Evolutionary conservation across 1,140 invertebrate species (phyloP).

Genomic region (Eriosoma lanigerum): DNA sequence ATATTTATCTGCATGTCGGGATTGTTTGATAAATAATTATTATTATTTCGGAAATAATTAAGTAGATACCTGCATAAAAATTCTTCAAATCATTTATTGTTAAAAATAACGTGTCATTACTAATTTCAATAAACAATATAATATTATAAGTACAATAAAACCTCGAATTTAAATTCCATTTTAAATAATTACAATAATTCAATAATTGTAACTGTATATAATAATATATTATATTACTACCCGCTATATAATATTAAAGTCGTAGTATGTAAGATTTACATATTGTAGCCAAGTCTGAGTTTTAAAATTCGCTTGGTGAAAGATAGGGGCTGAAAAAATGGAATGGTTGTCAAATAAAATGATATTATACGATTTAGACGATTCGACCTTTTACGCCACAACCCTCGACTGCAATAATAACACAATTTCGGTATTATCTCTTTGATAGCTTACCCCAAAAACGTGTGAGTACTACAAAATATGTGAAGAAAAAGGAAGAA

Average conservation of each 20-base stretch:
- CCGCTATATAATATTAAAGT: not conserved
- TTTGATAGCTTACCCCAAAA: not conserved
- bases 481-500: not conserved
- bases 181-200: not conserved
- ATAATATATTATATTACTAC: too few relatives aligned
- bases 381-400: slow-evolving; percentile 7
- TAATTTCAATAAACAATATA: not conserved
- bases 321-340: not conserved
- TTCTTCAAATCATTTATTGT: too few relatives aligned
- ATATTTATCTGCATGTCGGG: too few relatives aligned
- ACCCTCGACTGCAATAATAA: slow-evolving; percentile 11
- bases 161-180: not conserved
- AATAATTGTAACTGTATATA: not conserved
- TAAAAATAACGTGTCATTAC: too few relatives aligned
- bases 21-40: too few relatives aligned
- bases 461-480: slow-evolving; percentile 21
- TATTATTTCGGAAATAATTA: too few relatives aligned
- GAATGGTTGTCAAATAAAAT: slow-evolving; percentile 1
- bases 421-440: not conserved
- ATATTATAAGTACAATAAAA: not conserved
- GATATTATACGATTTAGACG: not conserved
- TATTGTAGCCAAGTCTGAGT: too few relatives aligned
- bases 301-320: not conserved
- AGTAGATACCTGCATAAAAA: too few relatives aligned
- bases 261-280: too few relatives aligned